These are phyloP conservation scores for Prolemur simus DNA, from an alignment of 2,113 vertebrate species.

Conservation along the genomic window DNA sequence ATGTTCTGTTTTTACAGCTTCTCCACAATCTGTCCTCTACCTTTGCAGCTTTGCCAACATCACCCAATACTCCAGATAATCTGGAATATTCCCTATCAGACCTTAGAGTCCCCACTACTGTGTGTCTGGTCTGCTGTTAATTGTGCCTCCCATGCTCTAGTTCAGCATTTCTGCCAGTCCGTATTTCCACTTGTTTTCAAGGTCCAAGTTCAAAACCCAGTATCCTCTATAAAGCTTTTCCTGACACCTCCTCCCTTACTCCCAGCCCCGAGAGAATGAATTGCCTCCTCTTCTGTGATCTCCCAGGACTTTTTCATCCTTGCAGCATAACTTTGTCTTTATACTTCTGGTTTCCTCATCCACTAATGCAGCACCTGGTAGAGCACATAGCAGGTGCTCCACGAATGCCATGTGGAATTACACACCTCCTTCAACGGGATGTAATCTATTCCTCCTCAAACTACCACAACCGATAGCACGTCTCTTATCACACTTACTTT, in stretches of 20 bases:
- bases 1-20: neutral
- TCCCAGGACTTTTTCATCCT: neutral
- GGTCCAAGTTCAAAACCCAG: neutral
- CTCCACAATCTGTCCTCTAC: neutral
- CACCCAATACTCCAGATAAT: too few species aligned
- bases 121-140: neutral
- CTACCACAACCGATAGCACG: neutral
- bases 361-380: neutral
- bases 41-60: neutral
- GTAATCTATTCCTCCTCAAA: neutral
- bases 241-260: neutral
- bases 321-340: neutral
- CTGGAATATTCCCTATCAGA: neutral
- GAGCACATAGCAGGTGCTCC: neutral
- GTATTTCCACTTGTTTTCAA: neutral
- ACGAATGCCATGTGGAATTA: neutral
- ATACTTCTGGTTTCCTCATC: neutral
- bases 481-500: neutral
- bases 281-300: neutral
- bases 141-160: accelerated
- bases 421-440: neutral
- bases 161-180: neutral
- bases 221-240: neutral
- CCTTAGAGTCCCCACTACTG: neutral
- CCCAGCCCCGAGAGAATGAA: neutral